Base-by-base conservation (phyloP, 2,113 vertebrate species). In the Sinocyclocheilus maitianheensis region DNA sequence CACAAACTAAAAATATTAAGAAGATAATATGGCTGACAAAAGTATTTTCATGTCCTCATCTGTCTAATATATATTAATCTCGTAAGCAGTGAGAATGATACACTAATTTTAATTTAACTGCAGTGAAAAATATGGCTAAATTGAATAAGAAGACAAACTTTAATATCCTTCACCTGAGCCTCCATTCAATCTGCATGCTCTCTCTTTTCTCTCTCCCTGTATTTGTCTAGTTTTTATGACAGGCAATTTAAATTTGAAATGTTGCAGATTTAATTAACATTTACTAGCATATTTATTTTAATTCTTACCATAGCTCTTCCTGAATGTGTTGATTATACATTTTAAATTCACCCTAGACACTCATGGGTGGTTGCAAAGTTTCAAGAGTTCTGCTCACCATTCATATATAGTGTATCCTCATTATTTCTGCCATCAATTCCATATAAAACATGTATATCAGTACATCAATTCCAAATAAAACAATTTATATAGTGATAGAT, bases 201-300 rank as follows among this genome's bases (percentile, higher is more conserved):
- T 51, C 62, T 87, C 67, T 87, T 72, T 34, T 84, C 81, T 85
- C 82, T 91, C 86, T 53, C 63, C 87, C 69, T 88, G 77, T 65
- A 24, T 60, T 43, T 51, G 86, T 87, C 67, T 83, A 90, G 87
- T 84, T 81, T 90, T 90, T 93, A 88, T 90, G 92, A 91, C 91
- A 87, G 67, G n/a, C 89, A 94, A 94, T 94, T 94, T 93, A 83
- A 92, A 94, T 94, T 92, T 89, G 88, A 89, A 91, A 91, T 91
- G 87, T 90, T 91, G 84, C 87, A 71, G 87, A 93, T 94, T 93
- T 92, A 93, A 95, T 94, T 92, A 94, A 91, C 90, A 90, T 87
- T 43, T 20, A 1, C 40, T 48, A n/a, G 34, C 48, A 58, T 75
- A 88, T 85, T 85, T 77, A 79, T 87, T 67, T 62, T 84, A 40